These are phyloP conservation scores for Nemotelus nigrinus DNA, from an alignment of 2,888 invertebrate species.

Conservation along the genomic window DNA sequence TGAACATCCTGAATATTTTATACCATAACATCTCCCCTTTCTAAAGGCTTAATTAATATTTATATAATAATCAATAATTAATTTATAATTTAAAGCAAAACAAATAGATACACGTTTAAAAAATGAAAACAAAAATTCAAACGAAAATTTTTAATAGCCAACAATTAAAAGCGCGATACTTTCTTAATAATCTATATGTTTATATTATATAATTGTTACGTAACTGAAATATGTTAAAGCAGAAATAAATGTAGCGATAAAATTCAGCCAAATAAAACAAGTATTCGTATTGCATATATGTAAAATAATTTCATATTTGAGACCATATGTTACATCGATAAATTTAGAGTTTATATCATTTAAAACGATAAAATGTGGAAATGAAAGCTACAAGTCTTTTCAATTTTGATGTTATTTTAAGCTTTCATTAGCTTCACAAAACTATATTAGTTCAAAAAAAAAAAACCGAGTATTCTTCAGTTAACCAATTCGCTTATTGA, in stretches of 20 bases:
- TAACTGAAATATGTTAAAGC: background rate
- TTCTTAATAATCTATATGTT: background rate
- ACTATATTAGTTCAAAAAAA: background rate
- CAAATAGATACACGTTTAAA: slow-evolving; percentile 3
- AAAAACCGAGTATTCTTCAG: background rate
- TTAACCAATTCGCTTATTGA: background rate
- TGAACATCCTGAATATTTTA: slow-evolving; percentile 96
- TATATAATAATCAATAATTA: slow-evolving; percentile 31
- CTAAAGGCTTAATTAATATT: slow-evolving; percentile 47
- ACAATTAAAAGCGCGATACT: slow-evolving; percentile 17
- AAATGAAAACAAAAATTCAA: slow-evolving; percentile 7
- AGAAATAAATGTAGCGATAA: slow-evolving; percentile 1
- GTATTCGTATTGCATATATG: background rate
- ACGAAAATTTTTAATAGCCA: background rate
- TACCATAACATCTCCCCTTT: slow-evolving; percentile 75
- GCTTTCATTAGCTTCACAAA: background rate
- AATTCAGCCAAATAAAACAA: background rate
- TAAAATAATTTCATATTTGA: slow-evolving; percentile 17
- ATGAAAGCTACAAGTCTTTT: background rate
- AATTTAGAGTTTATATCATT: slow-evolving; percentile 2
- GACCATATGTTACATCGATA: background rate
- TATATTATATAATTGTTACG: slow-evolving; percentile 12
- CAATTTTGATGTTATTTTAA: background rate
- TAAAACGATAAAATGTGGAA: background rate
- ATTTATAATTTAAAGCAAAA: slow-evolving; percentile 25